Conservation (phyloP, 2,888 invertebrate species). For the Cephalotes varians region DNA sequence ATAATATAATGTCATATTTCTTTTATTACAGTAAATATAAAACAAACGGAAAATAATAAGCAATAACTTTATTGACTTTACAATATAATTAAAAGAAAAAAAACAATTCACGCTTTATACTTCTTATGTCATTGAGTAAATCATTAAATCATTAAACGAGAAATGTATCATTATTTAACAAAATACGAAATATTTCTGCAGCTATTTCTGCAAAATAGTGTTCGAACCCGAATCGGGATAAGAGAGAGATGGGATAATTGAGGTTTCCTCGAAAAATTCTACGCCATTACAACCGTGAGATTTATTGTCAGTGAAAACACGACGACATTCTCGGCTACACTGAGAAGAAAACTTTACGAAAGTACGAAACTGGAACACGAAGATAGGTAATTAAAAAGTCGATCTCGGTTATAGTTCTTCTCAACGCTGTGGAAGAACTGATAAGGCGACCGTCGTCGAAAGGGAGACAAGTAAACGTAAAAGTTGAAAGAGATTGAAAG, state of each 20-base stretch:
- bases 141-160: neutral
- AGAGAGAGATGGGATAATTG: constrained; percentile 19
- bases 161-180: neutral
- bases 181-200: neutral
- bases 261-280: constrained; percentile 38
- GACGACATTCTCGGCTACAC: constrained; percentile 13
- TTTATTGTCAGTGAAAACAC: constrained; percentile 32
- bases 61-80: neutral
- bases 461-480: constrained; percentile 4
- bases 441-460: constrained; percentile 40
- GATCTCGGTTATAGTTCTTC: constrained; percentile 45
- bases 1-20: neutral
- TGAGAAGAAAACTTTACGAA: constrained; percentile 33
- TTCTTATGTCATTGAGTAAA: neutral
- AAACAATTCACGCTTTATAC: neutral
- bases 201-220: neutral
- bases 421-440: constrained; percentile 32
- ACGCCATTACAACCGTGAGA: constrained; percentile 16
- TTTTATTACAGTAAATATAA: neutral
- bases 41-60: neutral
- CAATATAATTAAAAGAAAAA: neutral
- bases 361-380: constrained; percentile 52
- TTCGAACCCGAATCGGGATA: neutral
- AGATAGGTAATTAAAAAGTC: constrained; percentile 59
- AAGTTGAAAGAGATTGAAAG: constrained; percentile 23